Conservation (phyloP, 2,797 vertebrate genomes). For the Halcyon smyrnensis region DNA sequence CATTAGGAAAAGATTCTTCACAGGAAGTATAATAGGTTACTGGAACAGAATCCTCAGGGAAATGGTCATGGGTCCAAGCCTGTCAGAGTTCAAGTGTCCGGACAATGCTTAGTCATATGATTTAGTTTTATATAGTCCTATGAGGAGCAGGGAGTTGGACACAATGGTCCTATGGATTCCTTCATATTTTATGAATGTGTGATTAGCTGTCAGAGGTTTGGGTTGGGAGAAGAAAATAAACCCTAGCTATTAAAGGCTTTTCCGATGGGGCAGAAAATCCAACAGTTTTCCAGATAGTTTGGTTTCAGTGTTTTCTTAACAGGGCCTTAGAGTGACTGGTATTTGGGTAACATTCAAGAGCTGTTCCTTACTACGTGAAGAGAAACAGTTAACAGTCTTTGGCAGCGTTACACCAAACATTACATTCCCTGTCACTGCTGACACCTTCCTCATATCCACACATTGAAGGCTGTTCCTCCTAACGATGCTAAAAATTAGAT, state of each 20-base stretch:
- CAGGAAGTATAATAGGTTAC: no score
- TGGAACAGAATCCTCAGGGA: not conserved
- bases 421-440: not conserved
- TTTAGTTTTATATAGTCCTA: no score
- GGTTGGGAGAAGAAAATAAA: not conserved
- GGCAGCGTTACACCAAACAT: not conserved
- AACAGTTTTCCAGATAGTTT: not conserved
- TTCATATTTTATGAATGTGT: not conserved
- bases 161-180: accelerated
- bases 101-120: not conserved
- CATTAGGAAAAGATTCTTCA: not conserved
- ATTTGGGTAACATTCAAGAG: not conserved
- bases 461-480: not conserved
- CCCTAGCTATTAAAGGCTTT: not conserved
- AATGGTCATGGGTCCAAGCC: not conserved
- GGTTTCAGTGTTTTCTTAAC: not conserved
- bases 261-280: not conserved
- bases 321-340: not conserved
- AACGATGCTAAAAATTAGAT: not conserved
- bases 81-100: not conserved
- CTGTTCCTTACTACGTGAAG: not conserved
- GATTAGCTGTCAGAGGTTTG: not conserved
- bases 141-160: not conserved
- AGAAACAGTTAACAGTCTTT: not conserved
- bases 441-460: not conserved